Evolutionary conservation across 2,113 vertebrate species (phyloP).

Genomic region (Saimiri boliviensis): DNA sequence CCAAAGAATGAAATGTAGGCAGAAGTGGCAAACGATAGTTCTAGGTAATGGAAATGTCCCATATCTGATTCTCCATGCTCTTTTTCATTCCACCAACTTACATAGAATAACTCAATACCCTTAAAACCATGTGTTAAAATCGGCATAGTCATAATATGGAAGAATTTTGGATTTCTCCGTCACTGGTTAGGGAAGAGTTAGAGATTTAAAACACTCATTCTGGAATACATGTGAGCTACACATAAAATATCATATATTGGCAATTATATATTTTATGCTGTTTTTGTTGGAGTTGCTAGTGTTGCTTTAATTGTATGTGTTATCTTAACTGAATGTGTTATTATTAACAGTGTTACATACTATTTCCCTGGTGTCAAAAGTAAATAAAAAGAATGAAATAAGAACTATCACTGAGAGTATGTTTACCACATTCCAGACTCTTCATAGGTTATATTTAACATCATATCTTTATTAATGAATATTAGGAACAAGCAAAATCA

Average conservation of each 20-base stretch:
- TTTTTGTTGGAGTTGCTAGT: not conserved
- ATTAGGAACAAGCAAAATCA: not conserved
- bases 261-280: not conserved
- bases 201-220: not conserved
- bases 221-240: not conserved
- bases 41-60: not conserved
- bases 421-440: not conserved
- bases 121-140: not conserved
- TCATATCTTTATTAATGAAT: not conserved
- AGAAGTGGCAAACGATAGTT: not conserved
- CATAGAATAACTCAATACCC: not conserved
- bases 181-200: not conserved
- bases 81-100: not conserved
- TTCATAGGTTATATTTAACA: not conserved
- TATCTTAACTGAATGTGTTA: not conserved
- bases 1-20: not conserved
- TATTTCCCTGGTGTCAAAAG: not conserved
- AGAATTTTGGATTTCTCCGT: not conserved
- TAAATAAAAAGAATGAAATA: not conserved
- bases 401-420: not conserved
- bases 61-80: not conserved
- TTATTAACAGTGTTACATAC: not conserved
- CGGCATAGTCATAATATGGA: not conserved
- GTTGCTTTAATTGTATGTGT: not conserved
- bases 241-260: not conserved